Base-by-base conservation (phyloP, 2,888 invertebrate genomes). In the Sipha maydis region DNA sequence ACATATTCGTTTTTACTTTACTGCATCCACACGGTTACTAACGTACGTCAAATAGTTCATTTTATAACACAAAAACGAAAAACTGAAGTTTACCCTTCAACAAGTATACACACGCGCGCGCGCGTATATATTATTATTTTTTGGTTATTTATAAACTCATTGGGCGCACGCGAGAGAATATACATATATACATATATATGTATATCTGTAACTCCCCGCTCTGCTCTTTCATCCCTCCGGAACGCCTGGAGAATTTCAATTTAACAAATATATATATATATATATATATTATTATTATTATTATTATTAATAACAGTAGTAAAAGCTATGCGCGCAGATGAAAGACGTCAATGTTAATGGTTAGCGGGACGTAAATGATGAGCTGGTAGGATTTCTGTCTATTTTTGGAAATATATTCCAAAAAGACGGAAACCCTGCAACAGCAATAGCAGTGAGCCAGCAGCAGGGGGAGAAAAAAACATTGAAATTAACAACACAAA, bases 401-500 rank as follows among this genome's bases (percentile, higher is more conserved):
- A 88, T 80, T 80, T 88, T 88, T 88, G 80, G 80, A 88, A 67
- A 80, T 75, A 82, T 80, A 82, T 88, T 88, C 88, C 88, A 67
- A 88, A 88, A 88, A 88, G 88, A 88, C 88, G 88, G 88, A 88
- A 88, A 88, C 88, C 88, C 77, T 34, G 48, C 61, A 34, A 69
- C 69, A 21, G 31, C 71, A 31, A 21, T 21, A 8, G 56, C 31
- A 31, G 54, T 19, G 21, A 61, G 28, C n/a, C 54, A 17, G 56
- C 34, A 21, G 34, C 25, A 84, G 75, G 76, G 85, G 79, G 79
- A 38, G 75, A 61, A 67, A 88, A 88, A 88, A 75, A 75, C 75
- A 75, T 82, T 67, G 75, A 67, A 88, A 88, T 88, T 92, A 93
- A 93, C 92, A 92, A 92, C 93, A 92, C 92, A 92, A 93, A 93